Base-by-base conservation (phyloP, 2,888 invertebrate species). In the Schizaphis graminum region DNA sequence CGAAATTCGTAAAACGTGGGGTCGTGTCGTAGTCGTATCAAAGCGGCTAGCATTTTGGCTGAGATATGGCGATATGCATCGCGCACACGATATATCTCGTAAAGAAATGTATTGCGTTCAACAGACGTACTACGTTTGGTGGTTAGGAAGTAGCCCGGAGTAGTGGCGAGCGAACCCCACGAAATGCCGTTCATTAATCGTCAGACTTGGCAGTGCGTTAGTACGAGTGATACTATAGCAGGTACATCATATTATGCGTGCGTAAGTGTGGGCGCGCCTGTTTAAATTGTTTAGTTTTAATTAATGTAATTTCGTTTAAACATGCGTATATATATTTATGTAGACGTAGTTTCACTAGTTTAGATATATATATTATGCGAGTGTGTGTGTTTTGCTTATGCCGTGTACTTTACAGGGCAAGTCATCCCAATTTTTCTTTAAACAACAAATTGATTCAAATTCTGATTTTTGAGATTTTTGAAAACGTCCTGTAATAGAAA, bases 251-350 rank as follows among this genome's bases (percentile, higher is more conserved):
- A 35, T n/a, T 56, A 57, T 26, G 35, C 21, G 21, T 41, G 77
- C 8, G 77, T 35, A 35, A 77, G 86, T 49, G 11, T 41, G 61
- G 13, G 21, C 35, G 26, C 35, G 77, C 21, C 77, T 67, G 47
- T 67, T 77, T 21, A 35, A 85, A 85, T 91, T 85, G 44, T 91
- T 91, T 44, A 44, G 91, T 85, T 91, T 91, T 85, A 91, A 91
- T 91, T 85, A 91, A 91, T 85, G 91, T 57, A 57, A 56, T 85
- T n/a, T 3, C 21, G 49, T 85, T 84, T 56, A 28, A 49, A 77
- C 35, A 61, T 1, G 28, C 2, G 16, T 77, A 41, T 24, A 24
- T 24, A 67, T 11, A 11, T 57, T 2, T 35, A 21, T 26, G 16
- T 77, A 16, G 57, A 8, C 26, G 57, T 57, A 35, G 77, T 77